phyloP scores from a whole-genome alignment of 2,113 vertebrate species.

The Brachionichthys hirsutus region DNA sequence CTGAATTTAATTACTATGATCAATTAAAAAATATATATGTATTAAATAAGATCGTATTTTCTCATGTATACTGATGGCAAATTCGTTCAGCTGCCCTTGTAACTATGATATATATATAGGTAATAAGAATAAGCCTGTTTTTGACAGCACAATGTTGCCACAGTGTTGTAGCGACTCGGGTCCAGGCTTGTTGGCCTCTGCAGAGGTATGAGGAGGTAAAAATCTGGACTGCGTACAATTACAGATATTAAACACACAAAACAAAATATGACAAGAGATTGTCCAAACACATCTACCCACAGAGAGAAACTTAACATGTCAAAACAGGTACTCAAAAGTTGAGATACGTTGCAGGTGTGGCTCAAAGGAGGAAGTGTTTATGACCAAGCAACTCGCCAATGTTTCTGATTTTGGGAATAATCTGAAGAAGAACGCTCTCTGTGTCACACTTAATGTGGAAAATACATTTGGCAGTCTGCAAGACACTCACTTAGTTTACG shows the following conservation, averaged over 20 bases:
- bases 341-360: background rate
- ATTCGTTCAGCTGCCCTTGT: too few relatives aligned
- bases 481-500: slow-evolving; percentile 35
- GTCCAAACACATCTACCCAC: background rate
- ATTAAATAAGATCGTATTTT: too few relatives aligned
- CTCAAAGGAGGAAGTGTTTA: background rate
- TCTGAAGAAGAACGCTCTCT: slow-evolving; percentile 24
- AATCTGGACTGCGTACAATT: too few relatives aligned
- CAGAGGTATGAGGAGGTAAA: slow-evolving; percentile 26
- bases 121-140: slow-evolving; percentile 3
- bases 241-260: background rate
- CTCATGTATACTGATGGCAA: too few relatives aligned
- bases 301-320: slow-evolving; percentile 2
- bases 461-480: slow-evolving; percentile 45
- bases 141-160: slow-evolving; percentile 7
- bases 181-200: slow-evolving; percentile 37
- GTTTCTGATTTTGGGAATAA: background rate
- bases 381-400: background rate
- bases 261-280: too few relatives aligned
- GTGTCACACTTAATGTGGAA: slow-evolving; percentile 51
- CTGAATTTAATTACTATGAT: background rate
- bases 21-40: too few relatives aligned
- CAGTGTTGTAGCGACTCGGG: slow-evolving; percentile 17
- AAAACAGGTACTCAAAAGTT: too few relatives aligned
- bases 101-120: too few relatives aligned